Evolutionary conservation across 2,888 invertebrate genomes (phyloP), one percentile per base, ranked within the genome.

Genomic region (Cephus runcator): DNA sequence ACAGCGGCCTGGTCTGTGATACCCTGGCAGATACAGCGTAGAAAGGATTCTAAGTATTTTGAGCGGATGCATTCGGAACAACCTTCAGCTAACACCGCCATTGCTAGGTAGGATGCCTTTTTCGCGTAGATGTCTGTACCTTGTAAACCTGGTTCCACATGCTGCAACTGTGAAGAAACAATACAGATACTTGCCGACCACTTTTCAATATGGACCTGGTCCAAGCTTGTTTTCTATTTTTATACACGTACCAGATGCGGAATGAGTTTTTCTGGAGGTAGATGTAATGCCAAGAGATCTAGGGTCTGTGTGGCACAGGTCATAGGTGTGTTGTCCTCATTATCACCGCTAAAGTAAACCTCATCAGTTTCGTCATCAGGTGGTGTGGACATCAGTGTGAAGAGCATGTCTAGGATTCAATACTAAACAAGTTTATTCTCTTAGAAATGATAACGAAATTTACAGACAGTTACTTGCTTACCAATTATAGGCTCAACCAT

Each of bases 51-150:
- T 71, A 97, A 92, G 89, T 96, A 96, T 91, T 95, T 96, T 79
- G 92, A 93, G 82, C 95, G 93, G 75, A 97, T 95, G 81, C 95
- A 93, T 86, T 96, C 96, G 0, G 96, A 94, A 88, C 96, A 96
- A 1, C 96, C 96, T 92, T 97, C 96, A 1, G 95, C 95, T 79
- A 96, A 92, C 34, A 96, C 95, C 33, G 96, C 96, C 89, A 96
- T 92, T 30, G 95, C 93, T 69, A 96, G 91, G 89, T 95, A 96
- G 1, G 95, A 95, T 11, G 95, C 96, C 87, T 95, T 95, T 82
- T 95, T 94, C 1, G 93, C 93, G 83, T 94, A 93, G 12, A 94
- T 92, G 86, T 96, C 93, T 12, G 91, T 91, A 75, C 93, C 94
- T 84, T 93, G 93, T 35, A 96, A 88, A 1, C 95, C 94, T 11